phyloP scores from a whole-genome alignment of 1,140 invertebrate species.

The Drosophila guanche region DNA sequence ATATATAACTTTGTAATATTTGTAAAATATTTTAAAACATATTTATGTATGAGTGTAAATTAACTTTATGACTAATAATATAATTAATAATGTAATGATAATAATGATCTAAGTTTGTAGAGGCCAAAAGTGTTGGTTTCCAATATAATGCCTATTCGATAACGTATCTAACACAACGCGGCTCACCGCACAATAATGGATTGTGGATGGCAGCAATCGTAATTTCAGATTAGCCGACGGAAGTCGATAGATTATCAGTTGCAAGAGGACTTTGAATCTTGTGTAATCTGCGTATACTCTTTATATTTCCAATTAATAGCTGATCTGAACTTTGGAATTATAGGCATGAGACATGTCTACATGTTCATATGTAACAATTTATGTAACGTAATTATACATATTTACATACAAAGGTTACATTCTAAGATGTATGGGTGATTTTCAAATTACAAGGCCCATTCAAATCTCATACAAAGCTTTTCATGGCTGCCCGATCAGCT shows the following conservation, averaged over 20 bases:
- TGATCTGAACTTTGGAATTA: constrained; percentile 1
- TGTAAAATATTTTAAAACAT: too few species aligned
- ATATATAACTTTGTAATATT: too few species aligned
- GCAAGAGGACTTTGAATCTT: constrained; percentile 34
- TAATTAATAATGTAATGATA: too few species aligned
- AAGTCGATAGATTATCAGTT: constrained; percentile 32
- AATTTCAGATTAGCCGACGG: constrained; percentile 25
- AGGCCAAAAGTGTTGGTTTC: too few species aligned
- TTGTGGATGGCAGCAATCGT: constrained; percentile 1
- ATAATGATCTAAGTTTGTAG: too few species aligned
- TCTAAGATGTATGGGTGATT: too few species aligned
- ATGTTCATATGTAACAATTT: neutral
- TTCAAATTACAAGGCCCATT: too few species aligned
- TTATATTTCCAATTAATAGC: neutral
- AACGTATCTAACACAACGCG: constrained; percentile 1
- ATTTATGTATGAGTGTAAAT: too few species aligned
- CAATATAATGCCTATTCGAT: neutral
- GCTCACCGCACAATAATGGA: neutral
- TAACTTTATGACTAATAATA: too few species aligned
- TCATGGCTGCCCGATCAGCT: too few species aligned
- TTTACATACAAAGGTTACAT: too few species aligned
- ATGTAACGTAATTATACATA: neutral
- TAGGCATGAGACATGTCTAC: constrained; percentile 1
- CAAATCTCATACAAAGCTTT: too few species aligned
- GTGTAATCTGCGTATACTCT: neutral